phyloP scores from a whole-genome alignment of 1,140 invertebrate species.

The Condylostylus longicornis region DNA sequence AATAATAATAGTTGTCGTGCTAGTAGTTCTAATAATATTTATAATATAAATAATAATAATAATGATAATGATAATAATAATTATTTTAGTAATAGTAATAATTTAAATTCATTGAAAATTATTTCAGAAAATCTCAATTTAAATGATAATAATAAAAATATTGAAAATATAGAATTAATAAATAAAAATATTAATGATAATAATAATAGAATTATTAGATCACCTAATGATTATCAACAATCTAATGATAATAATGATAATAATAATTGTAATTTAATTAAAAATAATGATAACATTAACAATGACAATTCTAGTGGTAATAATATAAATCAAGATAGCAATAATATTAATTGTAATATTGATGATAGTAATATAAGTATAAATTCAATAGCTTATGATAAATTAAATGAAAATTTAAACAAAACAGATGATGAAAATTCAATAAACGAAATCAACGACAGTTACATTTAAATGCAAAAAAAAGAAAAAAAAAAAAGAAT shows the following conservation, averaged over 20 bases:
- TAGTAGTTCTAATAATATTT: constrained; percentile 23
- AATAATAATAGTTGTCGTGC: constrained; percentile 14
- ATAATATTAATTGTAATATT: no score
- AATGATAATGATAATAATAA: constrained; percentile 30
- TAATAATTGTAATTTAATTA: not conserved
- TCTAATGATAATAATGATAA: no score
- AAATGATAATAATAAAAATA: no score
- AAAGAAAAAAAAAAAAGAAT: no score
- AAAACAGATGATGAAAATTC: not conserved
- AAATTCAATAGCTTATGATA: not conserved
- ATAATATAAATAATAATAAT: constrained; percentile 28
- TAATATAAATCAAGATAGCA: no score
- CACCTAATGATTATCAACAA: no score
- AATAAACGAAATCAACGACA: constrained; percentile 2
- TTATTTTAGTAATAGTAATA: constrained; percentile 4
- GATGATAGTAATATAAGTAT: no score
- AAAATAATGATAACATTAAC: not conserved
- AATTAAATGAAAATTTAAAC: not conserved
- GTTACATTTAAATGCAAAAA: not conserved
- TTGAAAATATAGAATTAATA: no score
- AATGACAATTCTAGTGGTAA: not conserved
- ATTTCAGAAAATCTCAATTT: no score
- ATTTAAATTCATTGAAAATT: no score
- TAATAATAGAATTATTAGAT: no score
- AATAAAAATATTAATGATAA: no score